A percentile compares a stretch with the other conserved stretches of the same genome.
Evolutionary conservation across 2,113 vertebrate genomes (phyloP).

Genomic region (Siniperca chuatsi): DNA sequence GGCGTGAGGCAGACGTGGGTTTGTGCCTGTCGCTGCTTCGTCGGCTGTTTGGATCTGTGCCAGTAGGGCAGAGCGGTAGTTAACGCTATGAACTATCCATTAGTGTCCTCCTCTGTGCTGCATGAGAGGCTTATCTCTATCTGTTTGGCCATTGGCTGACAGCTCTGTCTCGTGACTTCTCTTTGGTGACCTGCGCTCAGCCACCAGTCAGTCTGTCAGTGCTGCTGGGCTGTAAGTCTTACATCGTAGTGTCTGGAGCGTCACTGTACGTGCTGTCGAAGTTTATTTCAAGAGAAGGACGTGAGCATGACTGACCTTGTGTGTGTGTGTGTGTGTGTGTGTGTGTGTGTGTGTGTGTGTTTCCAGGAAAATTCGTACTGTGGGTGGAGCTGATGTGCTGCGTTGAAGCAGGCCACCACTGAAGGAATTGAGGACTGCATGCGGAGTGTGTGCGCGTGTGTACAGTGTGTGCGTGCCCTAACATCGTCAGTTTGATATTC

Average conservation of each 20-base stretch:
- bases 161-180: not conserved
- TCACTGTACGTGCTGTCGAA: not conserved
- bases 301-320: not conserved
- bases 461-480: constrained; percentile 18
- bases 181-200: not conserved
- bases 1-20: constrained; percentile 14
- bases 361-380: not conserved
- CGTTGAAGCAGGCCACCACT: not conserved
- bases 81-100: not conserved
- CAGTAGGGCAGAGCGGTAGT: constrained; percentile 32
- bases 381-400: constrained; percentile 3
- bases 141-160: not conserved
- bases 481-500: constrained; percentile 55
- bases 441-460: constrained; percentile 4
- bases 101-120: constrained; percentile 15
- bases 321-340: not conserved
- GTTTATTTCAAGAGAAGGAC: not conserved
- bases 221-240: not conserved
- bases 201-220: not conserved
- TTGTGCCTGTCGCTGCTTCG: not conserved
- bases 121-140: constrained; percentile 1
- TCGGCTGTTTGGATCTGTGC: constrained; percentile 41
- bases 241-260: not conserved
- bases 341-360: not conserved
- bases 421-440: not conserved